A percentile compares a stretch with the other conserved stretches of the same genome.
phyloP scores from a whole-genome alignment of 2,797 vertebrate genomes.

The Denticeps clupeoides region DNA sequence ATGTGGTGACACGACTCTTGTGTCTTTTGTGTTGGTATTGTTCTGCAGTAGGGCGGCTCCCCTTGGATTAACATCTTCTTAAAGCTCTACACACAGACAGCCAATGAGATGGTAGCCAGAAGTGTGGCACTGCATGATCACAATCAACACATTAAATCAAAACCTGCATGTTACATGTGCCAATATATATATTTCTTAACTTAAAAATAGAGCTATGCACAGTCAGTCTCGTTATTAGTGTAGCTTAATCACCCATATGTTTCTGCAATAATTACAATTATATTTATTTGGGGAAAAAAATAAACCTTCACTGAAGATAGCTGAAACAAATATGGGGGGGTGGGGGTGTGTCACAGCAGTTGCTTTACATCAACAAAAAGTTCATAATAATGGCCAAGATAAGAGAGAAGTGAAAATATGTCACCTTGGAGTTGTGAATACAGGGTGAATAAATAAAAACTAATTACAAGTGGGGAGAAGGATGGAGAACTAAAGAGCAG shows the following conservation, averaged over 20 bases:
- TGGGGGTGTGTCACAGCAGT: conserved; percentile 23
- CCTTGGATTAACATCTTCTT: conserved; percentile 8
- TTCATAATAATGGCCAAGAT: conserved; percentile 37
- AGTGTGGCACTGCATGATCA: conserved; percentile 32
- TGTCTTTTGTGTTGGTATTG: conserved; percentile 37
- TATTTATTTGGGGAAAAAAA: conserved; percentile 23
- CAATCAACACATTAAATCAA: conserved; percentile 32
- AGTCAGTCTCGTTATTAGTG: conserved; percentile 64
- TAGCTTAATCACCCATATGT: conserved; percentile 64
- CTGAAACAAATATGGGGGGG: conserved; percentile 14
- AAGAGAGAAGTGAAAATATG: too few species aligned
- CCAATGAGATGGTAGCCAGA: conserved; percentile 45
- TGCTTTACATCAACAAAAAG: conserved; percentile 15
- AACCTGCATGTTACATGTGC: conserved; percentile 41
- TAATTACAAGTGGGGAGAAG: too few species aligned
- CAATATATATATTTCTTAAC: conserved; percentile 32
- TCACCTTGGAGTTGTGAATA: too few species aligned
- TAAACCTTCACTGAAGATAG: conserved; percentile 41
- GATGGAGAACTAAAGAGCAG: too few species aligned
- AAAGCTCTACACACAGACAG: conserved; percentile 30
- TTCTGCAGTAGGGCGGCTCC: conserved; percentile 36
- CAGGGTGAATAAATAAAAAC: too few species aligned
- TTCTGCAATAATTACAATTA: conserved; percentile 45
- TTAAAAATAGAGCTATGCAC: conserved; percentile 59
- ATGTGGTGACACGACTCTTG: conserved; percentile 39